These are phyloP conservation scores for Parotocinclus haroldoi DNA, from an alignment of 2,797 vertebrate genomes.

Conservation along the genomic window DNA sequence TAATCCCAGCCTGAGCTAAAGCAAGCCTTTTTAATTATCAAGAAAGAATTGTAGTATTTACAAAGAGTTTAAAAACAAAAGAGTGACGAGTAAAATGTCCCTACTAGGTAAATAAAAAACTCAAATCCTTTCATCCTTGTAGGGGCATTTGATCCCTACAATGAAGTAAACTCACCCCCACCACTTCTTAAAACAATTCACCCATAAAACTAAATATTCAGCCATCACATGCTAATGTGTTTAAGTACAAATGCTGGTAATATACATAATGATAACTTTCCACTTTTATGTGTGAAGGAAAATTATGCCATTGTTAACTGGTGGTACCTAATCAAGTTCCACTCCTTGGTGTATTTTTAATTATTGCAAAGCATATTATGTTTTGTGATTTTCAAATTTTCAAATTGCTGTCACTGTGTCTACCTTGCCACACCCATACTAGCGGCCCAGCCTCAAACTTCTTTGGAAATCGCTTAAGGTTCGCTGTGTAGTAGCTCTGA, in stretches of 20 bases:
- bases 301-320: not conserved
- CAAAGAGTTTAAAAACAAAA: no score
- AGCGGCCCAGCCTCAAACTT: slow-evolving; percentile 3
- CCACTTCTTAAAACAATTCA: no score
- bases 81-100: no score
- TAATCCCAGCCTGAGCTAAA: no score
- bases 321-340: slow-evolving; percentile 5
- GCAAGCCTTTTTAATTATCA: no score
- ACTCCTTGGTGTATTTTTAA: not conserved
- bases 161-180: no score
- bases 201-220: not conserved
- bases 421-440: slow-evolving; percentile 24
- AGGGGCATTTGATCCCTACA: no score
- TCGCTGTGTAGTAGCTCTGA: slow-evolving; percentile 14
- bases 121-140: no score
- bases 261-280: not conserved
- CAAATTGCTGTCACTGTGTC: slow-evolving; percentile 20
- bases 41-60: no score
- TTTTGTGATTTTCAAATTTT: not conserved
- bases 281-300: no score
- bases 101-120: no score
- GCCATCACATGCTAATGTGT: not conserved
- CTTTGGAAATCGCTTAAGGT: not conserved
- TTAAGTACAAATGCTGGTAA: not conserved
- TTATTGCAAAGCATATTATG: slow-evolving; percentile 1